Evolutionary conservation across 1,140 invertebrate species (phyloP), one percentile per base, ranked within the genome.

Genomic region (Trachymyrmex septentrionalis): DNA sequence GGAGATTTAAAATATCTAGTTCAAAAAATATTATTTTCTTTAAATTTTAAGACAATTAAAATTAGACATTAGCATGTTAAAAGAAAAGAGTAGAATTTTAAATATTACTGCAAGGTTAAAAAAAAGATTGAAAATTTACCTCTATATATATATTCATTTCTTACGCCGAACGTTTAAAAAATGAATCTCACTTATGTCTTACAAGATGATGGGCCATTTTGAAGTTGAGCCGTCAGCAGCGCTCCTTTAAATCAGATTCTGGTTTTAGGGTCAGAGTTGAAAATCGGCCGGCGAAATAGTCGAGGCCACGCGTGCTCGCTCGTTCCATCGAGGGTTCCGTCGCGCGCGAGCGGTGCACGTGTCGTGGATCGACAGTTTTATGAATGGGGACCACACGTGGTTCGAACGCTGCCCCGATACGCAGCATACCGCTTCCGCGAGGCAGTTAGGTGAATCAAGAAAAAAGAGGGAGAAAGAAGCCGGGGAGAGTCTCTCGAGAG

Each of bases 371-470:
- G 75, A 85, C 64, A 85, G 87, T 90, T 91, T 91, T 91, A 90
- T 91, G 90, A 91, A 91, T 91, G 90, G 90, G 73, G 87, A 86
- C 89, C 90, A 90, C 90, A 88, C 90, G 90, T 90, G 90, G 90
- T 88, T 88, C 87, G 87, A 90, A 90, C 90, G 89, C 72, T 75
- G 85, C 50, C 77, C 38, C 90, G 88, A 91, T 91, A 90, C 87
- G 85, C 89, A 73, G 86, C 53, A 71, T 88, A 89, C 80, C 84
- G 78, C 82, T 88, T 77, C 86, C 87, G 81, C 86, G 77, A 89
- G 87, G 78, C 86, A 80, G 85, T 85, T 87, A 85, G 82, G 66
- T 77, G 86, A 78, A 88, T 73, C 69, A 87, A 91, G 86, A 85
- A 86, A 86, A 90, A 88, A 87, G 75, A 67, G 72, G 55, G 71